Percentiles rank a stretch among this genome's conserved stretches.
phyloP scores from a whole-genome alignment of 2,113 vertebrate species.

The Neolamprologus hecqui region DNA sequence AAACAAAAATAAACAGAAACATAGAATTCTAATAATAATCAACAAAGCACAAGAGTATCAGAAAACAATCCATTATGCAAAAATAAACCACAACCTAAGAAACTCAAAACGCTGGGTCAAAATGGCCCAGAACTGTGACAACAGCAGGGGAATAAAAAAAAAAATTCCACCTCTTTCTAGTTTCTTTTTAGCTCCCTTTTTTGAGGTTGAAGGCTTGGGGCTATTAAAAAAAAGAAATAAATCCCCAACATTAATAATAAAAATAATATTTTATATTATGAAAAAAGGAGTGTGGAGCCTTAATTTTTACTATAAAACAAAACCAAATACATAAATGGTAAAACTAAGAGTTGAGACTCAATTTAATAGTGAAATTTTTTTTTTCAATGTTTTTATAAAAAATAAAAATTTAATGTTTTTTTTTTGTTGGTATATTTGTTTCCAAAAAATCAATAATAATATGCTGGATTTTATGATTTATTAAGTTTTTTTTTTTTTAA shows the following conservation, averaged over 20 bases:
- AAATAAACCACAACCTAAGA: not conserved
- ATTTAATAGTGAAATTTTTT: not conserved
- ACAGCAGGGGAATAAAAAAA: not conserved
- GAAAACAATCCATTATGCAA: not conserved
- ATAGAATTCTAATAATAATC: not conserved
- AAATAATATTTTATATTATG: not conserved
- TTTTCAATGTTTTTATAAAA: not conserved
- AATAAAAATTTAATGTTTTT: not conserved
- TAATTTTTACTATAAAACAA: not conserved
- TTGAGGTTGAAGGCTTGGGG: not conserved
- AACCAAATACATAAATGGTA: not conserved
- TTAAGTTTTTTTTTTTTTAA: not conserved
- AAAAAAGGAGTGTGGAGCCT: not conserved
- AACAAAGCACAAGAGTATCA: not conserved
- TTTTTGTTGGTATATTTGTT: not conserved
- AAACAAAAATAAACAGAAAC: not conserved
- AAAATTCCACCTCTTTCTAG: not conserved
- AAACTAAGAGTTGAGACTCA: not conserved
- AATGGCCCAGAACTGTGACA: not conserved
- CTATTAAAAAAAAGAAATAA: not conserved
- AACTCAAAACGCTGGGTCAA: not conserved
- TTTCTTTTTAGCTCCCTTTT: not conserved
- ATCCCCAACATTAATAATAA: not conserved
- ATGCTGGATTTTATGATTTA: not conserved
- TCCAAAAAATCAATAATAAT: not conserved